Percentiles rank a stretch among this genome's conserved stretches.
phyloP scores from a whole-genome alignment of 1,140 invertebrate genomes.

The Carposina sasakii region DNA sequence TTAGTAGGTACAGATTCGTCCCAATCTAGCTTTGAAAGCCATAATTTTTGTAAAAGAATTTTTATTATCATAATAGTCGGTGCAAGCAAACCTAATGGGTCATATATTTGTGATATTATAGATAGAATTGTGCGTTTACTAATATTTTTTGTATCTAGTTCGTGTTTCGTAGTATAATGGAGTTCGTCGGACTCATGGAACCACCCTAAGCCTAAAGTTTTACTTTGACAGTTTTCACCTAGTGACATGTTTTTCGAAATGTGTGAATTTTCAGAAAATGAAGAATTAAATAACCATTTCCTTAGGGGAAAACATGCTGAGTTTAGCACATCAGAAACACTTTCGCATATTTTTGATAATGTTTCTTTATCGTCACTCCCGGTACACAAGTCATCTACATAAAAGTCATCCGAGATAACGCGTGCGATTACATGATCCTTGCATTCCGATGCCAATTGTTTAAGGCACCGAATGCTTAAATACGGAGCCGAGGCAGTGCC shows the following conservation, averaged over 20 bases:
- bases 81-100: background rate
- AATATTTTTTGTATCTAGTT: background rate
- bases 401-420: too few species aligned
- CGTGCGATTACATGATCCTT: too few species aligned
- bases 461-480: background rate
- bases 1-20: conserved; percentile 4
- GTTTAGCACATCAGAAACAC: background rate
- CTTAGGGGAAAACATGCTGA: background rate
- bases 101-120: too few species aligned
- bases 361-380: background rate
- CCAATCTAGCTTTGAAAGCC: background rate
- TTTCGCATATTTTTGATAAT: background rate
- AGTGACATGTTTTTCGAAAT: too few species aligned
- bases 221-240: too few species aligned
- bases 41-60: background rate
- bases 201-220: too few species aligned
- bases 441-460: background rate
- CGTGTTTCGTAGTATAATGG: background rate
- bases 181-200: background rate
- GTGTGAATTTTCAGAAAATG: background rate
- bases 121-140: background rate
- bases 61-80: background rate
- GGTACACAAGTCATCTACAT: background rate
- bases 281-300: background rate
- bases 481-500: background rate